These are phyloP conservation scores for Sander lucioperca DNA, from an alignment of 2,113 vertebrate species.

Conservation along the genomic window DNA sequence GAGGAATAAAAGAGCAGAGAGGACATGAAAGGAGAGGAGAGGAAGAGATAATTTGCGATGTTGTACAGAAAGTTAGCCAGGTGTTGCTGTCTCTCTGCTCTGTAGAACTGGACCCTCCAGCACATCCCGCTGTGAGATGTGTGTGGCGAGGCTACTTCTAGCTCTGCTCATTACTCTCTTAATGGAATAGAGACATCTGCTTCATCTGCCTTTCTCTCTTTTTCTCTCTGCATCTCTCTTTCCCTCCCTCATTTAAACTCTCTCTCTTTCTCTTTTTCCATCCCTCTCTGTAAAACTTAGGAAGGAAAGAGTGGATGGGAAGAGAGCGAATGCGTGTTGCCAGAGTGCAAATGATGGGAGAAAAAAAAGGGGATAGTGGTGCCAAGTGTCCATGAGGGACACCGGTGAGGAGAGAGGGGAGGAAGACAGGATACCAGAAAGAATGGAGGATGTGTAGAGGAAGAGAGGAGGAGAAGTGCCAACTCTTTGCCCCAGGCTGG, in stretches of 20 bases:
- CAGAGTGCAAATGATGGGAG: conserved; percentile 17
- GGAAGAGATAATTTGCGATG: conserved; percentile 15
- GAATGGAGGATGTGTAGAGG: neutral
- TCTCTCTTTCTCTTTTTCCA: neutral
- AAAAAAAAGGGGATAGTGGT: conserved; percentile 3
- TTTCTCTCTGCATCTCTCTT: neutral
- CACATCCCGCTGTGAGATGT: conserved; percentile 27
- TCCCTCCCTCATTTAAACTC: conserved; percentile 14
- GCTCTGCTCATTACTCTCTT: conserved; percentile 66
- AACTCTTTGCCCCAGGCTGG: conserved; percentile 44
- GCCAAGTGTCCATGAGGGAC: conserved; percentile 51
- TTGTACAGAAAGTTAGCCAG: conserved; percentile 42
- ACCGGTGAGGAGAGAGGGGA: neutral
- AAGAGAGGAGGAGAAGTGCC: conserved; percentile 32
- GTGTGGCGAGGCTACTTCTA: conserved; percentile 13
- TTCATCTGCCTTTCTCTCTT: conserved; percentile 2
- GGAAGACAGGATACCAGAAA: neutral
- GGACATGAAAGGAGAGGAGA: conserved; percentile 12
- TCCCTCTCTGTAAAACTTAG: conserved; percentile 6
- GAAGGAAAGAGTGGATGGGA: conserved; percentile 6
- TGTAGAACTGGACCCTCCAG: conserved; percentile 56
- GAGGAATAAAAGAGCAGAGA: neutral
- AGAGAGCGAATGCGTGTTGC: neutral
- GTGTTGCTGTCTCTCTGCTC: conserved; percentile 54
- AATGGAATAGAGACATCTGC: conserved; percentile 71